Conservation (phyloP, 1,140 invertebrate genomes). For the Zaprionus inermis region DNA sequence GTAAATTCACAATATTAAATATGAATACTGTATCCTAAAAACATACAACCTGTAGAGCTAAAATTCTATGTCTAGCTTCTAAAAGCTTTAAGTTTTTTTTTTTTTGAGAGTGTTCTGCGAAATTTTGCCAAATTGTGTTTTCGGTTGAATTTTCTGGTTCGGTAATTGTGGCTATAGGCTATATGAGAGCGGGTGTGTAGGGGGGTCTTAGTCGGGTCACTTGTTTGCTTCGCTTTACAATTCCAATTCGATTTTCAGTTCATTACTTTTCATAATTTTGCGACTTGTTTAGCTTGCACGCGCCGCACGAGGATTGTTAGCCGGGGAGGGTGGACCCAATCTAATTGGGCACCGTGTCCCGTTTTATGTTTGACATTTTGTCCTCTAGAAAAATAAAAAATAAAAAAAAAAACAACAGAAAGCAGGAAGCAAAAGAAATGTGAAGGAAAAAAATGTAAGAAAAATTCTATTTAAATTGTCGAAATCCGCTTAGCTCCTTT, state of each 20-base stretch:
- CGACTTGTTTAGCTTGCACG: conserved; percentile 28
- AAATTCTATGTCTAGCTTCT: background rate
- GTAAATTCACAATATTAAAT: no score
- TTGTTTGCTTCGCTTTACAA: conserved; percentile 9
- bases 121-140: no score
- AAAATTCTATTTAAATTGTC: conserved; percentile 77
- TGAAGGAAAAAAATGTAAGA: background rate
- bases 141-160: background rate
- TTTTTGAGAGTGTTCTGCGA: no score
- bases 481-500: conserved; percentile 67
- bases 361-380: conserved; percentile 68
- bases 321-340: conserved; percentile 39
- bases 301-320: background rate
- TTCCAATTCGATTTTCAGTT: conserved; percentile 67
- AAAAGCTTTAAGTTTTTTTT: background rate
- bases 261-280: conserved; percentile 72
- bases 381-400: no score
- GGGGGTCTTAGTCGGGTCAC: background rate
- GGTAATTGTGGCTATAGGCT: background rate
- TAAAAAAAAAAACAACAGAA: conserved; percentile 36
- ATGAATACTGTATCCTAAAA: background rate
- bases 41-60: background rate
- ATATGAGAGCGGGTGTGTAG: fast-evolving
- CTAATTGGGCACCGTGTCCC: conserved; percentile 68
- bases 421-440: conserved; percentile 1